These are phyloP conservation scores for Phoxinus dragarum DNA, from an alignment of 2,797 vertebrate genomes.

Conservation along the genomic window DNA sequence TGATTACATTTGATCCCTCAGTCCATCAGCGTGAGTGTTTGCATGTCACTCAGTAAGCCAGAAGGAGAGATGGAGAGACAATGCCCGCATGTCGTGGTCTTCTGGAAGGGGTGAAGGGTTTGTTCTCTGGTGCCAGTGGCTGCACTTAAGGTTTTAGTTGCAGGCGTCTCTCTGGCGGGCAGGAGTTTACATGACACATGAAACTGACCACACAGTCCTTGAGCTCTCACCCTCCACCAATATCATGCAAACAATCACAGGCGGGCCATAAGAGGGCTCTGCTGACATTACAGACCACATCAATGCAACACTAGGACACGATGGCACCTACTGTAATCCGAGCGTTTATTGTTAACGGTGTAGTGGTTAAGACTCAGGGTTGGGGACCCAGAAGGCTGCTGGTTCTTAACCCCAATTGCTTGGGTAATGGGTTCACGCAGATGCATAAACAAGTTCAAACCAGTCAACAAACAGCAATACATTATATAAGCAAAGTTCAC, in stretches of 20 bases:
- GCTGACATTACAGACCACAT: slow-evolving; percentile 35
- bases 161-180: slow-evolving; percentile 77
- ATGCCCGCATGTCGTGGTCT: slow-evolving; percentile 43
- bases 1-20: slow-evolving; percentile 36
- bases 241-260: slow-evolving; percentile 45
- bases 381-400: slow-evolving; percentile 10
- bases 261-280: slow-evolving; percentile 9
- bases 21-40: slow-evolving; percentile 21
- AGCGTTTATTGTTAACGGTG: background rate
- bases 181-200: slow-evolving; percentile 74
- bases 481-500: background rate
- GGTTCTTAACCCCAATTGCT: background rate
- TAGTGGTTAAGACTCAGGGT: background rate
- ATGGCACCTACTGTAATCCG: slow-evolving; percentile 31
- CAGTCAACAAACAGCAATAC: background rate
- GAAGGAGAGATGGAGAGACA: slow-evolving; percentile 31
- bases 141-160: slow-evolving; percentile 81
- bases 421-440: background rate
- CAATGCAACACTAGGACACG: slow-evolving; percentile 36
- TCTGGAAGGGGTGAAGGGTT: slow-evolving; percentile 39
- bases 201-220: slow-evolving; percentile 67
- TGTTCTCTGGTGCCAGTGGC: slow-evolving; percentile 71
- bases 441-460: background rate
- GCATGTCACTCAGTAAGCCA: slow-evolving; percentile 38
- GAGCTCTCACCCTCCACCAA: slow-evolving; percentile 59